phyloP scores from a whole-genome alignment of 2,888 invertebrate genomes.

The Pachydiplax longipennis region DNA sequence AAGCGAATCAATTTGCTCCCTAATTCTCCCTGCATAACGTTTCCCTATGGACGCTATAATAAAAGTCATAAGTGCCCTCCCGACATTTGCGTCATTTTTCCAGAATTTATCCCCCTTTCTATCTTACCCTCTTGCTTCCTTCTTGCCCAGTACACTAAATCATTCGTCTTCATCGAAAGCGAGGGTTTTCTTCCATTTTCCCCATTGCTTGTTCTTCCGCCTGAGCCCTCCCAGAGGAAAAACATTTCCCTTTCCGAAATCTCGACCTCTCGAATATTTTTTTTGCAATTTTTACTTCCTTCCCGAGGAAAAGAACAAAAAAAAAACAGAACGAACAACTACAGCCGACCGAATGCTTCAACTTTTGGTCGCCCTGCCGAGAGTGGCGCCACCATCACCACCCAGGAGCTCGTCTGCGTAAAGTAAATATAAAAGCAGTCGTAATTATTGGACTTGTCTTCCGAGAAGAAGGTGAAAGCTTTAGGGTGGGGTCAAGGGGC shows the following conservation, averaged over 20 bases:
- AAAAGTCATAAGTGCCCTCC: background rate
- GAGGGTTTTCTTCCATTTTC: background rate
- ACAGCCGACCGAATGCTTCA: background rate
- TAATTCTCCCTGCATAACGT: background rate
- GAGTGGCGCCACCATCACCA: background rate
- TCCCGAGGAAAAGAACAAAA: background rate
- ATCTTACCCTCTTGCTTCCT: background rate
- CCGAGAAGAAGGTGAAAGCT: background rate
- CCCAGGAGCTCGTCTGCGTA: background rate
- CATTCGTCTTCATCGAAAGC: background rate
- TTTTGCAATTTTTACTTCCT: background rate
- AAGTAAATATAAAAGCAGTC: conserved; percentile 36
- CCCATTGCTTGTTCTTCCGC: background rate
- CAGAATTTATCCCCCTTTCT: background rate
- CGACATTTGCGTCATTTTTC: background rate
- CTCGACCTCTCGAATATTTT: background rate
- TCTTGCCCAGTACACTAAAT: background rate
- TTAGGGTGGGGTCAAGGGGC: background rate
- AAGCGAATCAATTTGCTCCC: background rate
- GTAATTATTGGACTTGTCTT: conserved; percentile 33
- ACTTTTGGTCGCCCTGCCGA: background rate
- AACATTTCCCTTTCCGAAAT: background rate
- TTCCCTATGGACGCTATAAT: background rate
- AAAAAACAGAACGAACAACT: background rate
- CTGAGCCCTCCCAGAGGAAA: background rate